Evolutionary conservation across 2,113 vertebrate species (phyloP).

Genomic region (Cebidichthys violaceus): DNA sequence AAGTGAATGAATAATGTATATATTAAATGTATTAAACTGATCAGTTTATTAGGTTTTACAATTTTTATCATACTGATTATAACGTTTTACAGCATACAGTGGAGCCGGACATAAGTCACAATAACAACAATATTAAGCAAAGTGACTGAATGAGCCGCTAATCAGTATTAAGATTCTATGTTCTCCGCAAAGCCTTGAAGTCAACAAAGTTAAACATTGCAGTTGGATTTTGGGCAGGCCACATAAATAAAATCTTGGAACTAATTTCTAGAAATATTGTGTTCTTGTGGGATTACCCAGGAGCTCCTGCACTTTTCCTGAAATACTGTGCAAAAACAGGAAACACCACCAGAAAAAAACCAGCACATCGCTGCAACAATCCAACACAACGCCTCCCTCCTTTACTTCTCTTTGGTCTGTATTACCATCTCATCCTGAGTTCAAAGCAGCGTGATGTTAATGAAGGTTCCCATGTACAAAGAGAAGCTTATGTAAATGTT

Average conservation of each 20-base stretch:
- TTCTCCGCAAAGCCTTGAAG: neutral
- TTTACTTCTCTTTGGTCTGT: slow-evolving; percentile 47
- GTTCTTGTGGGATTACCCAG: slow-evolving; percentile 37
- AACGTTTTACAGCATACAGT: neutral
- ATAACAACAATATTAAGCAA: neutral
- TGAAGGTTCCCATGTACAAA: slow-evolving; percentile 81
- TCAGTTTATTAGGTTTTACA: neutral
- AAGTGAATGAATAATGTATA: too few relatives aligned
- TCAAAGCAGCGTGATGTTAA: slow-evolving; percentile 83
- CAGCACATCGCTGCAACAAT: slow-evolving; percentile 51
- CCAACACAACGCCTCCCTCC: slow-evolving; percentile 41
- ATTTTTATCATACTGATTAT: neutral
- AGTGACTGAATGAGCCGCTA: neutral
- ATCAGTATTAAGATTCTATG: neutral
- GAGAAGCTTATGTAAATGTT: slow-evolving; percentile 85
- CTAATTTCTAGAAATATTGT: slow-evolving; percentile 10
- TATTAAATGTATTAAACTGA: too few relatives aligned
- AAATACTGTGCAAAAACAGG: slow-evolving; percentile 64
- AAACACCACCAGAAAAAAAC: slow-evolving; percentile 60
- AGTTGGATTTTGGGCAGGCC: neutral
- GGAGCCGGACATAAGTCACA: neutral
- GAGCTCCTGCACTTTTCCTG: slow-evolving; percentile 53
- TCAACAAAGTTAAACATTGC: neutral
- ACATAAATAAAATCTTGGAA: slow-evolving; percentile 2
- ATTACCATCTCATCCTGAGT: slow-evolving; percentile 73